Evolutionary conservation across 2,888 invertebrate species (phyloP).

Genomic region (Acanthococcus lagerstroemiae): DNA sequence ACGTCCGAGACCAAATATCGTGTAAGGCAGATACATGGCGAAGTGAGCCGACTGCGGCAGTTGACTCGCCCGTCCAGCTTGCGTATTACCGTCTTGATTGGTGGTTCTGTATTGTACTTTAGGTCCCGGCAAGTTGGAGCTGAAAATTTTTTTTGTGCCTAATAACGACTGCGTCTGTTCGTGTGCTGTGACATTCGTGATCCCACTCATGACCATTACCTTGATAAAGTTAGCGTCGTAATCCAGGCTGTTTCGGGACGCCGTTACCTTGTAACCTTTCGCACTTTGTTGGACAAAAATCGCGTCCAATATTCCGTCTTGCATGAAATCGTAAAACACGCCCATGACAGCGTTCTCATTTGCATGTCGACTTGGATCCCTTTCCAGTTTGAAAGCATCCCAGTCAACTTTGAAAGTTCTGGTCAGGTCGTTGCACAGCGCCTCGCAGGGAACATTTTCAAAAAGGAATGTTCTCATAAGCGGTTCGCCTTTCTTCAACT

Average conservation of each 20-base stretch:
- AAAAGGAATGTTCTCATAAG: conserved; percentile 45
- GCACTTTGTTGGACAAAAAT: conserved; percentile 55
- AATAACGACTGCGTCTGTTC: conserved; percentile 62
- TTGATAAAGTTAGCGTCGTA: conserved; percentile 94
- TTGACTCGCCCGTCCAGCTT: conserved; percentile 75
- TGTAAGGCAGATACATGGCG: conserved; percentile 87
- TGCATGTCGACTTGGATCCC: conserved; percentile 41
- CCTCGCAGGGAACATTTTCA: conserved; percentile 64
- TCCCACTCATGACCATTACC: conserved; percentile 48
- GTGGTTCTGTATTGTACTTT: conserved; percentile 75
- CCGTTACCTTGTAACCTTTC: conserved; percentile 47
- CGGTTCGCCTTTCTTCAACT: conserved; percentile 13
- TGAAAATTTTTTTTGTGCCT: conserved; percentile 68
- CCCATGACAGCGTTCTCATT: conserved; percentile 68
- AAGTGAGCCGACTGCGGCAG: conserved; percentile 85
- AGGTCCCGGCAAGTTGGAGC: conserved; percentile 86
- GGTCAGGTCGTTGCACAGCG: conserved; percentile 50
- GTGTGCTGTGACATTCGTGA: conserved; percentile 11
- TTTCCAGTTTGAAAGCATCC: conserved; percentile 55
- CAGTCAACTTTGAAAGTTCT: conserved; percentile 70
- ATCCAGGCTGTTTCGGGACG: conserved; percentile 76
- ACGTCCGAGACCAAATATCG: conserved; percentile 92
- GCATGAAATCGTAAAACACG: conserved; percentile 86
- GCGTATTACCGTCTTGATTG: conserved; percentile 72
- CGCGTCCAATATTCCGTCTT: conserved; percentile 88